Evolutionary conservation across 2,113 vertebrate genomes (phyloP), one percentile per base, ranked within the genome.

Genomic region (Pelmatolapia mariae): DNA sequence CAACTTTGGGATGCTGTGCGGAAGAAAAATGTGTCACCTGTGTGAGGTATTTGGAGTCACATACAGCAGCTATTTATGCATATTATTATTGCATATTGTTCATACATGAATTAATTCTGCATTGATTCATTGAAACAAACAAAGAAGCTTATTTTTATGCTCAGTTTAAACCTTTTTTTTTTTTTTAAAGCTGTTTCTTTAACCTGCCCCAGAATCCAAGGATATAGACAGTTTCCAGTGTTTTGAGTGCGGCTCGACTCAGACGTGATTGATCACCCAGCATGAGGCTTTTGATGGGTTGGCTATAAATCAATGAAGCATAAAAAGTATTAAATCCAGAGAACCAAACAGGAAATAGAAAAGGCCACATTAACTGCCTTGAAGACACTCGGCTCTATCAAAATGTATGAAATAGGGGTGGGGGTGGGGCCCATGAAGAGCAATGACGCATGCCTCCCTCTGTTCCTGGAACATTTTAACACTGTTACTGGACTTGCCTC

Each of bases 281-380:
- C 79, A 31, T 24, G 15, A 82, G 22, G 31, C 81, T 63, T 89
- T 84, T 91, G 86, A 92, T 87, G 66, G 80, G 12, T 82, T 33
- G 38, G 81, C 84, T 63, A 86, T 94, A 89, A 93, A 95, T 94
- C 93, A 92, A 36, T 68, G 86, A 87, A 68, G 63, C 43, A 84
- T 91, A 88, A 89, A 90, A 91, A 90, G 85, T 89, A 89, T 91
- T 89, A 89, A 88, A 91, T 24, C 47, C 50, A 63, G 24, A 59
- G 61, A 85, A 57, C 9, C 56, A 71, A 85, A 87, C 57, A 84
- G 29, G 84, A 93, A 90, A 81, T 16, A 61, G 45, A 31, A 81
- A 43, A 79, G 15, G 36, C 50, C 13, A 63, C 59, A 68, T 40
- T 84, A 57, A 79, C 79, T 84, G 81, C 59, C 53, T 68, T 19